Base-by-base conservation (phyloP, 2,113 vertebrate genomes). In the Scortum barcoo region DNA sequence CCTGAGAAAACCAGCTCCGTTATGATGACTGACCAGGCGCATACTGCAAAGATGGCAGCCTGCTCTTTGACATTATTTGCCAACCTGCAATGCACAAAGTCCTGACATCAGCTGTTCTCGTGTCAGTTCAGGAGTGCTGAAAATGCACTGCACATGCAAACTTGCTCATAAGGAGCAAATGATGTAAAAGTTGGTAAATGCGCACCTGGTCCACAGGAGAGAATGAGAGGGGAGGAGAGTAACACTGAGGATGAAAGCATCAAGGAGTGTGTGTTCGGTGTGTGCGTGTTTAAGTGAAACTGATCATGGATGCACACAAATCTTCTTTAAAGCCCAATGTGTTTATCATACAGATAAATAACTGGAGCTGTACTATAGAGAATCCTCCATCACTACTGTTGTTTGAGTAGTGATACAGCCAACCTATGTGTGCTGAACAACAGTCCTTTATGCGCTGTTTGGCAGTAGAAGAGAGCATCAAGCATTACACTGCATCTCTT, bases 71-170 rank as follows among this genome's bases (percentile, higher is more conserved):
- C 63, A 40, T 33, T 16, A 73, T 74, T 65, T 75, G 50, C 68
- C 62, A 62, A 26, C 46, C 38, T 57, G 71, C 85, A 53, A 10
- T 72, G 46, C 50, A 40, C 8, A 74, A 71, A 70, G 24, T 19
- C 50, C 56, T 13, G 17, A 62, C 73, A 76, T 75, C 78, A 89
- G 71, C 76, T 62, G 48, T 69, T 84, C n/a, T 70, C 24, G 14
- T 53, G 46, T 62, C 46, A 58, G 54, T 26, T 36, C 30, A 63
- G n/a, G 57, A 77, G 75, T 62, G 58, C 76, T 86, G 84, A 73
- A 38, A 42, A 12, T n/a, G 77, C 71, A 71, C 9, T 36, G 58
- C 38, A 62, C 30, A 30, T 28, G 28, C 38, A 69, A 26, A 40
- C 4, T 1, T 28, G 51, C 51, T 70, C 22, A 40, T 12, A 38